phyloP scores from a whole-genome alignment of 2,888 invertebrate genomes.

The Nemapogon koenigi region DNA sequence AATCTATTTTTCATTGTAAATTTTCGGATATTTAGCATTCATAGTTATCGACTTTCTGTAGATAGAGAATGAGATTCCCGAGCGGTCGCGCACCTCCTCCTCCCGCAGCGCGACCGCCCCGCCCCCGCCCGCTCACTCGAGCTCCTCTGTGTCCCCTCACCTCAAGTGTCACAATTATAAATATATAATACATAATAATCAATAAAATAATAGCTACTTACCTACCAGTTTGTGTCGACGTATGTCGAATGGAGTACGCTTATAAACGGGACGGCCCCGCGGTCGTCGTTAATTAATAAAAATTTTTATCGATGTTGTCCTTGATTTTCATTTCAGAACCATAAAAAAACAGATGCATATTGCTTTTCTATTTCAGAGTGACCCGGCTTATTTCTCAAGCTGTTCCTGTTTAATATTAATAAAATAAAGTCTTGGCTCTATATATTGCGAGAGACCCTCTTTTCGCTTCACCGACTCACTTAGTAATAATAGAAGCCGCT shows the following conservation, averaged over 20 bases:
- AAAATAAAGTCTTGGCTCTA: constrained; percentile 2
- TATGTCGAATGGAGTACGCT: constrained; percentile 60
- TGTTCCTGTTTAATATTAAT: constrained; percentile 5
- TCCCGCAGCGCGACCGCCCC: constrained; percentile 31
- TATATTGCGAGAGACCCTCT: constrained; percentile 6
- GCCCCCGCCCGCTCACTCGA: constrained; percentile 38
- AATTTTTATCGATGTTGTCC: constrained; percentile 61
- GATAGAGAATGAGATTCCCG: constrained; percentile 60
- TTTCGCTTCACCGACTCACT: constrained; percentile 4
- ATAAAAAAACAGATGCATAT: background rate
- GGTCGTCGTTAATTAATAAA: constrained; percentile 57
- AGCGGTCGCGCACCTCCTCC: constrained; percentile 50
- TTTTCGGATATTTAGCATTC: constrained; percentile 58
- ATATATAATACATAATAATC: constrained; percentile 3
- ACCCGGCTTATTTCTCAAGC: constrained; percentile 3
- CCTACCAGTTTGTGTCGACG: constrained; percentile 20
- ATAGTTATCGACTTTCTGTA: constrained; percentile 54
- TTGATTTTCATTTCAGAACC: constrained; percentile 27
- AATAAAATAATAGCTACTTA: constrained; percentile 1
- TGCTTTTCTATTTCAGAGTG: too few species aligned
- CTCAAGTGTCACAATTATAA: constrained; percentile 29
- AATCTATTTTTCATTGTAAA: constrained; percentile 63
- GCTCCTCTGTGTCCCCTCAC: constrained; percentile 55
- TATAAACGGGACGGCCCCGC: constrained; percentile 47
- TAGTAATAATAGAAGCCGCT: constrained; percentile 6